phyloP scores from a whole-genome alignment of 23 tunicate species.

The Ascidia mentula region DNA sequence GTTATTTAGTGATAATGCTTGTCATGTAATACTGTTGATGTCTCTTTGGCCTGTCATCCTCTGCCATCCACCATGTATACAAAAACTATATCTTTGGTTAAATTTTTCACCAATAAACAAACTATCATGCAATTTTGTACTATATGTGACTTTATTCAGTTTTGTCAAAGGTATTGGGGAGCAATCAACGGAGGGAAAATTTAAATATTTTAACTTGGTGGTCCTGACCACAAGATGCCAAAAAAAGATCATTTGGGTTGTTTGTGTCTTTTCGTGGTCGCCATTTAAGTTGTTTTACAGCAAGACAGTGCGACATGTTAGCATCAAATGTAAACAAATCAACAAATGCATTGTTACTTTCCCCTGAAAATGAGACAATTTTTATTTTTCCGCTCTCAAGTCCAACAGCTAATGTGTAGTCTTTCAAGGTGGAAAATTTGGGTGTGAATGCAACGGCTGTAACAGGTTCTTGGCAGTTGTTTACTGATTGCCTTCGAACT shows the following conservation, averaged over 20 bases:
- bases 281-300: constrained; percentile 78
- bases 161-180: not conserved
- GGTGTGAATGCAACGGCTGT: constrained; percentile 78
- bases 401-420: constrained; percentile 64
- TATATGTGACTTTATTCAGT: too few relatives aligned
- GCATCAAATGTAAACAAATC: constrained; percentile 10
- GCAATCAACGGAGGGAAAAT: not conserved
- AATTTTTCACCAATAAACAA: too few relatives aligned
- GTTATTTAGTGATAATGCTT: too few relatives aligned
- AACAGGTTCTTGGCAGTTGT: constrained; percentile 36
- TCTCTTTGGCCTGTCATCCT: too few relatives aligned
- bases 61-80: too few relatives aligned
- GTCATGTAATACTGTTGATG: too few relatives aligned
- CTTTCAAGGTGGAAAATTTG: not conserved
- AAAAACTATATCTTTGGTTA: too few relatives aligned
- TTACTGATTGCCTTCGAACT: constrained; percentile 11
- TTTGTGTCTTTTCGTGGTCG: constrained; percentile 37
- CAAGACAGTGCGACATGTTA: constrained; percentile 49
- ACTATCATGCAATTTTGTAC: too few relatives aligned
- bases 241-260: not conserved
- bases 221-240: constrained; percentile 91
- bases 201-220: constrained; percentile 86
- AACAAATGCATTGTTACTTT: not conserved
- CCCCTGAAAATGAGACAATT: constrained; percentile 2
- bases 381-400: constrained; percentile 65